Conservation (phyloP, 1,140 invertebrate genomes). For the Scaptomyza hsui region DNA sequence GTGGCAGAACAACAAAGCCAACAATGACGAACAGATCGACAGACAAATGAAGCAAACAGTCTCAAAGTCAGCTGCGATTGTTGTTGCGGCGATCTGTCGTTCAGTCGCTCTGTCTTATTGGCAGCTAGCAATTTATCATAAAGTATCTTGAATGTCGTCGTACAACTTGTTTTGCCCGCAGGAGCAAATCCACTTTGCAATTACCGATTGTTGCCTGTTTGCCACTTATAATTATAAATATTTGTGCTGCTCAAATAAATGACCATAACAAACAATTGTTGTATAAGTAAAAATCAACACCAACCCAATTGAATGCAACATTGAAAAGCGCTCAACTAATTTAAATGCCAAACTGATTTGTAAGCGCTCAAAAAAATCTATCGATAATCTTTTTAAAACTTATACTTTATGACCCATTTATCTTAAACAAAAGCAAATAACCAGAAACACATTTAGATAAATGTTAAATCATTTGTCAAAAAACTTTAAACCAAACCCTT, state of each 20-base stretch:
- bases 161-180: conserved; percentile 69
- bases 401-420: neutral
- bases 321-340: conserved; percentile 54
- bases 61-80: conserved; percentile 27
- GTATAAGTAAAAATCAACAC: conserved; percentile 19
- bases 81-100: conserved; percentile 5
- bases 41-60: conserved; percentile 53
- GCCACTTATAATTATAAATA: conserved; percentile 71
- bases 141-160: conserved; percentile 56
- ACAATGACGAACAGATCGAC: conserved; percentile 55
- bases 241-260: conserved; percentile 38
- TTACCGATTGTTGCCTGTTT: conserved; percentile 52
- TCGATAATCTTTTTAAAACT: neutral
- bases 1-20: conserved; percentile 61
- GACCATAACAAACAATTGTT: conserved; percentile 38
- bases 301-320: conserved; percentile 36
- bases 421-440: neutral
- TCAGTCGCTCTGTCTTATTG: conserved; percentile 44
- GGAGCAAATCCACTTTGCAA: conserved; percentile 71
- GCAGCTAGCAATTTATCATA: conserved; percentile 49
- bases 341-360: conserved; percentile 32
- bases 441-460: neutral
- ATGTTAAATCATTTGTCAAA: neutral
- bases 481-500: neutral
- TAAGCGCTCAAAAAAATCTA: conserved; percentile 12